Evolutionary conservation across 1,140 invertebrate species (phyloP), one percentile per base, ranked within the genome.

Genomic region (Episyrphus balteatus): DNA sequence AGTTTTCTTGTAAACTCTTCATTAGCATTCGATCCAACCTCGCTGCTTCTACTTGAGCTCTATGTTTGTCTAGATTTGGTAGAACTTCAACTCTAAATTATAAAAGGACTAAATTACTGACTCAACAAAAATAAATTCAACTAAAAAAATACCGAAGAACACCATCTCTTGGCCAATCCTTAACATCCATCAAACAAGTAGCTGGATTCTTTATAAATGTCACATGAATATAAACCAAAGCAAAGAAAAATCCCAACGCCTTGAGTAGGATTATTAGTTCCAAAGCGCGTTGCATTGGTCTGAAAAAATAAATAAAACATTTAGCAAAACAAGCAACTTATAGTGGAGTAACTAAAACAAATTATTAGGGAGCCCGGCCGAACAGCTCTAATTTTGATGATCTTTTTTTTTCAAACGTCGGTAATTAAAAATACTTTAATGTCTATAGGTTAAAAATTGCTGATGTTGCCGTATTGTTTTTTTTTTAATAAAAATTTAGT

Each of bases 101-200:
- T 14, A 7, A 38, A 44, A 11, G 13, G 32, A n/a, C 30, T 34
- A 14, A 12, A n/a, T 14, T 3, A 41, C 14, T 42, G 26, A 17
- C 1, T 13, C 3, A 11, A 31, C 14, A 1, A 47, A 42, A 6
- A 13, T 41, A 39, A 31, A 43, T 12, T n/a, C 15, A 8, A 26
- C 8, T 15, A 26, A 11, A 31, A 14, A 10, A 34, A 9, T 51
- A 52, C 61, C 90, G 70, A 3, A 99, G 73, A 53, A 99, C 93
- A 12, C 96, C 95, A 72, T 98, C 88, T 48, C 88, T 75, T 2
- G 94, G 94, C 95, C 95, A 98, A 15, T 82, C 80, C 65, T 88
- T 80, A 21, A 98, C 80, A 67, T 91, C 81, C 61, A 92, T 82
- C 51, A 98, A 75, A 73, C 95, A 99, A 57, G 90, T 93, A 33